Conservation (phyloP, 2,797 vertebrate genomes). For the Syncerus caffer region DNA sequence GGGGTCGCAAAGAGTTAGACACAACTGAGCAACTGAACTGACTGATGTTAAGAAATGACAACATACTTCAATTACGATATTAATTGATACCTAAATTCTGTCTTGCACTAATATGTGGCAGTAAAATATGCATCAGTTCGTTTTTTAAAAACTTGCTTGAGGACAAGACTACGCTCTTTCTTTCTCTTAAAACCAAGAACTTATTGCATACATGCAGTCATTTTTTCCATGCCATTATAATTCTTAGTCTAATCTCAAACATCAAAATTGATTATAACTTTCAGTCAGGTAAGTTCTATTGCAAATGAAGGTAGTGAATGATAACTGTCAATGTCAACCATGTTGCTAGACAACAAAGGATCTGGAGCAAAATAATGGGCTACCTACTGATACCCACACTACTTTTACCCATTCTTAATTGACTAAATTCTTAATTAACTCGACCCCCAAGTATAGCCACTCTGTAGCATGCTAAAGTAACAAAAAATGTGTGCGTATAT, state of each 20-base stretch:
- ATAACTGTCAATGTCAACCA: not conserved
- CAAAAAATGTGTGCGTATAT: not conserved
- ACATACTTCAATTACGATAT: not conserved
- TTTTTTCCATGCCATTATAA: not conserved
- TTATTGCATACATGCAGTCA: not conserved
- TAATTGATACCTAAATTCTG: not conserved
- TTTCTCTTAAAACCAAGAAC: not conserved
- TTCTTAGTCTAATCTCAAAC: not conserved
- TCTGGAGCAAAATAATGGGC: not conserved
- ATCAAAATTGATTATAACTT: not conserved
- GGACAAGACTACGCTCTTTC: not conserved
- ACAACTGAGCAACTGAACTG: not conserved
- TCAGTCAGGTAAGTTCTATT: not conserved
- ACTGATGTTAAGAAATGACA: not conserved
- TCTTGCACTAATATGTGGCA: not conserved
- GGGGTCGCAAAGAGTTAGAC: not conserved
- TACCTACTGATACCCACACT: not conserved
- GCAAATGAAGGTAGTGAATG: not conserved
- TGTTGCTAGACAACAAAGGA: not conserved
- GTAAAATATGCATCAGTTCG: not conserved
- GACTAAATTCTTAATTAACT: not conserved
- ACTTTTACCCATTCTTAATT: not conserved
- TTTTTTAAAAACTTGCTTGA: not conserved
- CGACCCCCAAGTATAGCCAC: not conserved
- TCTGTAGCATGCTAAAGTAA: not conserved